Evolutionary conservation across 2,797 vertebrate genomes (phyloP).

Genomic region (Melopsittacus undulatus): DNA sequence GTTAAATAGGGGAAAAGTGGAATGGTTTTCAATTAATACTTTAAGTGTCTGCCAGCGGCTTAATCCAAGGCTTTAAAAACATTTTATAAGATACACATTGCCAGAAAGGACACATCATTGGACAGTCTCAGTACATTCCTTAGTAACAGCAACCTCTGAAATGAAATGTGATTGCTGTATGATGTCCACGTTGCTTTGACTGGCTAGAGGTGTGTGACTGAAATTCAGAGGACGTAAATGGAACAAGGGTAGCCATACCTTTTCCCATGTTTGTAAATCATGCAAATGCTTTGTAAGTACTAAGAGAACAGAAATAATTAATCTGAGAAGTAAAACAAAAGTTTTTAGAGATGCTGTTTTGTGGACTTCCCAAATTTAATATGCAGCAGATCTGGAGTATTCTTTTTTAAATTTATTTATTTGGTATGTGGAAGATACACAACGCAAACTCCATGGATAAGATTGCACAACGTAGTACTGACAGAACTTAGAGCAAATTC

Average conservation of each 20-base stretch:
- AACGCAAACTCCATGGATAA: not conserved
- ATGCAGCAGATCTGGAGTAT: not conserved
- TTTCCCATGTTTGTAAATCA: not conserved
- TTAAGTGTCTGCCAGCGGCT: not conserved
- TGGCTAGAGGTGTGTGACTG: not conserved
- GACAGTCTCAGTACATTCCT: not conserved
- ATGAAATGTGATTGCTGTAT: not conserved
- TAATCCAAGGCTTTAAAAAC: not conserved
- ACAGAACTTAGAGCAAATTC: not conserved
- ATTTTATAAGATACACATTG: not conserved
- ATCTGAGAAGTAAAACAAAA: not conserved
- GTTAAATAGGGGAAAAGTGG: not conserved
- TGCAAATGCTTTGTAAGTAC: not conserved
- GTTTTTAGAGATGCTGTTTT: not conserved
- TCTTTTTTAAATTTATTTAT: not conserved
- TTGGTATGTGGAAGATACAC: not conserved
- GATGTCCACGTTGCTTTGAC: not conserved
- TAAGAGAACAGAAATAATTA: not conserved
- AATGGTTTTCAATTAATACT: not conserved
- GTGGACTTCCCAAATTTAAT: not conserved
- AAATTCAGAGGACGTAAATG: not conserved
- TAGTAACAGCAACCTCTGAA: not conserved
- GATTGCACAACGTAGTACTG: not conserved
- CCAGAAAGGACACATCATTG: not conserved
- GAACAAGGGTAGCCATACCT: not conserved